phyloP scores from a whole-genome alignment of 1,140 invertebrate species.

The Globodera ellingtonae region DNA sequence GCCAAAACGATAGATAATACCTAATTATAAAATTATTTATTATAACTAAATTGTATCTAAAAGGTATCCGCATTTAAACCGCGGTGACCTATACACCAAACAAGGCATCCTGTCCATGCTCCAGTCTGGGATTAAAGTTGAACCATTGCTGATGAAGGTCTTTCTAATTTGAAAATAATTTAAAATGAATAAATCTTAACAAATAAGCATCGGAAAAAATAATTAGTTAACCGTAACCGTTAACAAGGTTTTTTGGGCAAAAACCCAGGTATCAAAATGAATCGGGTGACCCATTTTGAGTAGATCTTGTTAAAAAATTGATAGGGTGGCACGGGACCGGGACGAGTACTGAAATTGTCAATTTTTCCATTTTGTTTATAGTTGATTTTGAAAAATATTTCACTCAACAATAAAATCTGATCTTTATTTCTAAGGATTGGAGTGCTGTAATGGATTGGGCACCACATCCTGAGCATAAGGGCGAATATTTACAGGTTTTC shows the following conservation, averaged over 20 bases:
- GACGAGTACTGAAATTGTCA: too few species aligned
- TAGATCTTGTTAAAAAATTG: too few species aligned
- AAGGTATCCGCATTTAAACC: conserved; percentile 62
- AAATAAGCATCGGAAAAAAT: too few species aligned
- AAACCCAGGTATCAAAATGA: too few species aligned
- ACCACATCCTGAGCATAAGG: conserved; percentile 63
- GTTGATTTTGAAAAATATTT: too few species aligned
- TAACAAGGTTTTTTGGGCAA: too few species aligned
- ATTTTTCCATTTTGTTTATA: too few species aligned
- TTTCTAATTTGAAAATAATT: conserved; percentile 35
- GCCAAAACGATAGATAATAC: conserved; percentile 26
- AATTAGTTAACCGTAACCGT: too few species aligned
- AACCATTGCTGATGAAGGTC: conserved; percentile 60
- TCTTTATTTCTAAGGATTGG: conserved; percentile 59
- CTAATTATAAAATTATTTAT: conserved; percentile 40
- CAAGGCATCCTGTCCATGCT: conserved; percentile 65
- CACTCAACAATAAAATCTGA: conserved; percentile 25
- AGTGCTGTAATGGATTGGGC: conserved; percentile 65
- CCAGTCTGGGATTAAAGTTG: conserved; percentile 65
- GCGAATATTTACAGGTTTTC: conserved; percentile 60
- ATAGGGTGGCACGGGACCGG: too few species aligned
- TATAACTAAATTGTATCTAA: background rate
- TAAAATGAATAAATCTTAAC: too few species aligned
- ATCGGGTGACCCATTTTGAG: too few species aligned
- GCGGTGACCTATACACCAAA: conserved; percentile 64